Evolutionary conservation across 2,113 vertebrate species (phyloP).

Genomic region (Larimichthys polyactis): DNA sequence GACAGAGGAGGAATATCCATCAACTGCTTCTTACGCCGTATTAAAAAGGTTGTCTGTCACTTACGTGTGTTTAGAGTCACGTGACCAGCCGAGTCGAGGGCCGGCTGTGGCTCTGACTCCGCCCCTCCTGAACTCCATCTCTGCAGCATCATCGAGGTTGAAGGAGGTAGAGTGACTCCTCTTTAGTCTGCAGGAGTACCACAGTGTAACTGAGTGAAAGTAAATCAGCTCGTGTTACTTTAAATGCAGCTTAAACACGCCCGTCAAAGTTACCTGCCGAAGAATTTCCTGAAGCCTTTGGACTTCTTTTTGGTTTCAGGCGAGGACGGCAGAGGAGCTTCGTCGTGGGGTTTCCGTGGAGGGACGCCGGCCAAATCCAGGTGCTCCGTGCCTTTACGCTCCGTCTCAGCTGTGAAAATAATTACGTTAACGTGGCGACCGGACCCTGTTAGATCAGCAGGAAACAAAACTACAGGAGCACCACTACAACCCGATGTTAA

Average conservation of each 20-base stretch:
- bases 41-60: constrained; percentile 25
- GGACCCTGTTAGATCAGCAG: not conserved
- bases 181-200: constrained; percentile 84
- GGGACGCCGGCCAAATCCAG: constrained; percentile 89
- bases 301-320: constrained; percentile 94
- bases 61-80: constrained; percentile 89
- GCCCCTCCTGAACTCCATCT: constrained; percentile 93
- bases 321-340: constrained; percentile 82
- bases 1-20: not conserved
- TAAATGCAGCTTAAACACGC: fast-evolving
- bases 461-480: not conserved
- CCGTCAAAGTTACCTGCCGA: constrained; percentile 86
- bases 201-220: constrained; percentile 35
- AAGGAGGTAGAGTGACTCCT: constrained; percentile 96
- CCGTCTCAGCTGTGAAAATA: constrained; percentile 86
- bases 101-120: constrained; percentile 95
- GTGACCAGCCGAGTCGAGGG: constrained; percentile 95
- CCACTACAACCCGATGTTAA: not conserved
- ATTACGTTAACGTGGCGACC: not conserved
- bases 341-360: constrained; percentile 73
- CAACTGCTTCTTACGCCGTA: not conserved
- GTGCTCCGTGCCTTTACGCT: constrained; percentile 89
- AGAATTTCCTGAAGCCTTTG: constrained; percentile 92
- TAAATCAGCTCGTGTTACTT: fast-evolving
- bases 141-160: constrained; percentile 90